A percentile compares a stretch with the other conserved stretches of the same genome.
These are phyloP conservation scores for Actenoides lindsayi DNA, from an alignment of 2,113 vertebrate species.

Conservation along the genomic window DNA sequence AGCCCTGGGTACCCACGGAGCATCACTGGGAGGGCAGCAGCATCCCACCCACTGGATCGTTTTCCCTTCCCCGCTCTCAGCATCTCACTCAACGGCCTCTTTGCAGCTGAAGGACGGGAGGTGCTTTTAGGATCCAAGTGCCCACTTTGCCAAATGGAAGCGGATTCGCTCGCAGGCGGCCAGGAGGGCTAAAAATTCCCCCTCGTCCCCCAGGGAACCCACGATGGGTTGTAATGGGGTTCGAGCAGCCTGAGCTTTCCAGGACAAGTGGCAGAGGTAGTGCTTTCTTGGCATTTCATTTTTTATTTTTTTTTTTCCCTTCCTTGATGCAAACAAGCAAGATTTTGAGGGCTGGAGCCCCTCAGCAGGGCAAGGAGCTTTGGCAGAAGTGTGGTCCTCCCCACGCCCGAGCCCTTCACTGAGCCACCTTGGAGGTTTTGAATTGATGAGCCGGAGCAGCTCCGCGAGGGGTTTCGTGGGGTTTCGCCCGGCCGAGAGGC, in stretches of 20 bases:
- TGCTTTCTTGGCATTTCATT: not conserved
- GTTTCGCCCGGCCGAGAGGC: not conserved
- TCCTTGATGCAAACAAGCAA: not conserved
- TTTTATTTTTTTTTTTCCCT: not conserved
- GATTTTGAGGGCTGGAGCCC: not conserved
- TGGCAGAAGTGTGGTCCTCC: fast-evolving
- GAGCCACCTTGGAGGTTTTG: not conserved
- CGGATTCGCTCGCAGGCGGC: not conserved
- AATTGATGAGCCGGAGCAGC: not conserved
- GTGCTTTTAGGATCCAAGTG: not conserved
- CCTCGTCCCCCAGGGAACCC: not conserved
- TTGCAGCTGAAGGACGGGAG: fast-evolving
- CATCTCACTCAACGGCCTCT: not conserved
- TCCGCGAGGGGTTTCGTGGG: not conserved
- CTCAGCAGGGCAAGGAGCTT: not conserved
- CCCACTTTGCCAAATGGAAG: constrained; percentile 21
- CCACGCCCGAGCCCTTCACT: fast-evolving
- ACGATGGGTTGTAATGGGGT: not conserved
- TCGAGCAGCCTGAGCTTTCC: not conserved
- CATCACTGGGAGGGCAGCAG: fast-evolving
- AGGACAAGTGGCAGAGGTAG: not conserved
- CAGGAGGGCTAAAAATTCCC: not conserved
- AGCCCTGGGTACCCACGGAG: fast-evolving
- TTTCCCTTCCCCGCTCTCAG: not conserved
- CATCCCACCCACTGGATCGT: fast-evolving